Evolutionary conservation across 1,140 invertebrate species (phyloP).

Genomic region (Pinna nobilis): DNA sequence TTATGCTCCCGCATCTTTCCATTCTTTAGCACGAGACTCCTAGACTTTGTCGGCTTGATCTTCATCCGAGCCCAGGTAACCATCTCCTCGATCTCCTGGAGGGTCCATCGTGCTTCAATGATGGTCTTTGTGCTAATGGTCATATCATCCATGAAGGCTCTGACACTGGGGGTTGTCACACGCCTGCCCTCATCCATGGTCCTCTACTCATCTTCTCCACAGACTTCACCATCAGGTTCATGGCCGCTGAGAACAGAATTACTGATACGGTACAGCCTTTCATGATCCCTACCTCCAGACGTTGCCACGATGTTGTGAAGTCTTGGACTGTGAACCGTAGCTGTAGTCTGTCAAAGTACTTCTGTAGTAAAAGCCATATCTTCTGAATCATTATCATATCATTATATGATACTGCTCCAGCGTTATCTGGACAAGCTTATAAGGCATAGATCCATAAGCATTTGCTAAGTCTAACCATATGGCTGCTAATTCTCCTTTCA

Average conservation of each 20-base stretch:
- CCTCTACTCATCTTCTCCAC: slow-evolving; percentile 15
- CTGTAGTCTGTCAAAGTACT: slow-evolving; percentile 1
- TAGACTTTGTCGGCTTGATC: slow-evolving; percentile 23
- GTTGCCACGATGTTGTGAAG: slow-evolving; percentile 27
- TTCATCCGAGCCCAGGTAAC: slow-evolving; percentile 27
- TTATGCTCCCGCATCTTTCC: slow-evolving; percentile 11
- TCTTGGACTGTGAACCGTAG: slow-evolving; percentile 4
- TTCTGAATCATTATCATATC: no score
- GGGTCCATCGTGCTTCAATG: slow-evolving; percentile 17
- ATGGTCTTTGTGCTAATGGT: slow-evolving; percentile 21
- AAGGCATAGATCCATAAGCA: slow-evolving; percentile 1
- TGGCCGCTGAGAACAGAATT: slow-evolving; percentile 23
- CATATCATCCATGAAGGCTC: slow-evolving; percentile 37
- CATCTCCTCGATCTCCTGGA: slow-evolving; percentile 15
- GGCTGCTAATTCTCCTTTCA: background rate
- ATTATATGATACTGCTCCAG: slow-evolving; percentile 5
- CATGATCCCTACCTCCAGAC: slow-evolving; percentile 10
- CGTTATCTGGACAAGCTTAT: slow-evolving; percentile 21
- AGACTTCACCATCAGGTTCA: slow-evolving; percentile 38
- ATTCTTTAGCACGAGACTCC: slow-evolving; percentile 11
- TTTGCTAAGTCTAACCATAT: background rate
- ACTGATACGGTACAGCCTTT: slow-evolving; percentile 19
- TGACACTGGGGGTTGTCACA: slow-evolving; percentile 7
- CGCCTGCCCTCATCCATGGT: background rate
- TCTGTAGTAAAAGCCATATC: background rate